Conservation (phyloP, 2,888 invertebrate genomes). For the Diarsia mendica region DNA sequence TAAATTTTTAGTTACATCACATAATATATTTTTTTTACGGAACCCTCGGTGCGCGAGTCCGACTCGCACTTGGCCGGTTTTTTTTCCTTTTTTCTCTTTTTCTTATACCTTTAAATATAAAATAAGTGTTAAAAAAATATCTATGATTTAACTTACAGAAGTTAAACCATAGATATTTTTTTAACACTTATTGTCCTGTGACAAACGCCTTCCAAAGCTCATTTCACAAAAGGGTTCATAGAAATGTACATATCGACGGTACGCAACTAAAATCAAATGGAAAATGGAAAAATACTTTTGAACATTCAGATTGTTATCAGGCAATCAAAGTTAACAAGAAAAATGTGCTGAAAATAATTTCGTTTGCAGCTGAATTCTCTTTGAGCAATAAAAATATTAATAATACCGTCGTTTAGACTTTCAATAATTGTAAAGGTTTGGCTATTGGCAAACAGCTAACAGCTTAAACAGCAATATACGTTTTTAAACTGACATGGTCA, state of each 20-base stretch:
- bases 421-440: slow-evolving; percentile 6
- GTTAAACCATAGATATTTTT: no score
- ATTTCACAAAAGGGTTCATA: not conserved
- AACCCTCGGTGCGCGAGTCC: no score
- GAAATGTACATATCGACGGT: not conserved
- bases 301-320: slow-evolving; percentile 27
- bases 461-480: slow-evolving; percentile 3
- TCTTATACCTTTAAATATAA: no score
- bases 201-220: no score
- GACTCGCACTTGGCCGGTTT: no score
- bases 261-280: slow-evolving; percentile 20
- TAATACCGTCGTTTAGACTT: slow-evolving; percentile 2
- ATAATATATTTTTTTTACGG: no score
- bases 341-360: slow-evolving; percentile 30
- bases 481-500: no score
- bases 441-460: slow-evolving; percentile 25
- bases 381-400: slow-evolving; percentile 38
- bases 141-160: no score
- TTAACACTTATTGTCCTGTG: no score
- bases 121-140: no score
- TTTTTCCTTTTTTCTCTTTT: no score
- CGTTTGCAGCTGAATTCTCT: not conserved
- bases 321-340: slow-evolving; percentile 23
- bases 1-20: no score
- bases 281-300: slow-evolving; percentile 13